phyloP scores from a whole-genome alignment of 2,113 vertebrate genomes.

The Neomonachus schauinslandi region DNA sequence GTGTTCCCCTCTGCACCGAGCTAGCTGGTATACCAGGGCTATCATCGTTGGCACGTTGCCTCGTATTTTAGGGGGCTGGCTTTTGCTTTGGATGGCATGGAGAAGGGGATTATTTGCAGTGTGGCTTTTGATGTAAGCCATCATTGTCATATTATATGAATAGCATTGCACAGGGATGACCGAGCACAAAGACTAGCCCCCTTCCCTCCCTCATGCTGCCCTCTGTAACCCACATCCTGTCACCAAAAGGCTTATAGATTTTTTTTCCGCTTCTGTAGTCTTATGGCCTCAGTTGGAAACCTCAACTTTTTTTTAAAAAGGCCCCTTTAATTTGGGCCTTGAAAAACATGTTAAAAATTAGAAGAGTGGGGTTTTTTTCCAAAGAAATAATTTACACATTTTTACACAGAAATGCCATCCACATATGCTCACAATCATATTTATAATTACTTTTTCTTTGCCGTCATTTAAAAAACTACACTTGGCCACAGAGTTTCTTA shows the following conservation, averaged over 20 bases:
- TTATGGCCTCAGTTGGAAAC: background rate
- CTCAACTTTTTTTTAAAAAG: background rate
- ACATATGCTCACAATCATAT: background rate
- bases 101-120: constrained; percentile 70
- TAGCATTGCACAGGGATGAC: background rate
- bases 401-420: background rate
- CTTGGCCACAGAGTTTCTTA: background rate
- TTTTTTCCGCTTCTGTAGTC: rapidly evolving
- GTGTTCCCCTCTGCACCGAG: background rate
- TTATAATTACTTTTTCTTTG: background rate
- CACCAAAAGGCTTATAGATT: background rate
- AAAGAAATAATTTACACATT: background rate
- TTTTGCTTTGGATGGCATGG: constrained; percentile 65
- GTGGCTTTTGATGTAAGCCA: constrained; percentile 68
- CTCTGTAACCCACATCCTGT: background rate
- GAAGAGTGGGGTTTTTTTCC: background rate
- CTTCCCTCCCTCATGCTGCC: background rate
- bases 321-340: background rate
- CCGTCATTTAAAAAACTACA: background rate
- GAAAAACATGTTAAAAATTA: background rate
- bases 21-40: constrained; percentile 41
- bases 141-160: constrained; percentile 56
- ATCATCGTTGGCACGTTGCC: constrained; percentile 32
- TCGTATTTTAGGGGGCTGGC: constrained; percentile 8
- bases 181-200: background rate